Percentiles rank a stretch among this genome's conserved stretches.
These are phyloP conservation scores for Scylla paramamosain DNA, from an alignment of 1,140 invertebrate species.

Conservation along the genomic window DNA sequence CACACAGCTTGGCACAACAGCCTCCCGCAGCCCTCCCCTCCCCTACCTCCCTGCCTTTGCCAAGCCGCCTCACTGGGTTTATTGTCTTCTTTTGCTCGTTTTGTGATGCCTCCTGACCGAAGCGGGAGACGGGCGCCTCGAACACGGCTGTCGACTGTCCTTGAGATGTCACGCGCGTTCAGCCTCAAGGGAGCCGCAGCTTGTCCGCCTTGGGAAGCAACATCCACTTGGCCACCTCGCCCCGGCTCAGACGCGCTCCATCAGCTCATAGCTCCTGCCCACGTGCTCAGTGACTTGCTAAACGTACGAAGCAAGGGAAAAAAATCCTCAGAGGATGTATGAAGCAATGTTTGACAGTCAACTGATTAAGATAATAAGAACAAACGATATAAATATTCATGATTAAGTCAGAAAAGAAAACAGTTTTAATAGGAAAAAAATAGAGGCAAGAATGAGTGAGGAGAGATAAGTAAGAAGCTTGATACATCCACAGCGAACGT, in stretches of 20 bases:
- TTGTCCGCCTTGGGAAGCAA: neutral
- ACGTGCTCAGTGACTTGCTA: neutral
- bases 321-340: neutral
- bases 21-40: neutral
- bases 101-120: neutral
- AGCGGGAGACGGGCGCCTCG: neutral
- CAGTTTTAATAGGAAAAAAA: neutral
- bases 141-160: conserved; percentile 10
- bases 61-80: neutral
- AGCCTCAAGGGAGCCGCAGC: neutral
- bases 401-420: neutral
- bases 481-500: neutral
- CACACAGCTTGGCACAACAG: neutral
- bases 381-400: neutral
- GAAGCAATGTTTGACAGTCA: no score
- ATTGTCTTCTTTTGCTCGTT: conserved; percentile 26
- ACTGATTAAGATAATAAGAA: neutral
- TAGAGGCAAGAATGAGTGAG: neutral
- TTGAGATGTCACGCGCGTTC: neutral
- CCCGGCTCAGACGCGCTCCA: neutral
- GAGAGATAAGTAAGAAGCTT: neutral
- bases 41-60: conserved; percentile 23
- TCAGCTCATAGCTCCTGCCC: neutral
- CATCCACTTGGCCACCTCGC: neutral
- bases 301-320: neutral